Evolutionary conservation across 1,140 invertebrate genomes (phyloP).

Genomic region (Eueides isabella): DNA sequence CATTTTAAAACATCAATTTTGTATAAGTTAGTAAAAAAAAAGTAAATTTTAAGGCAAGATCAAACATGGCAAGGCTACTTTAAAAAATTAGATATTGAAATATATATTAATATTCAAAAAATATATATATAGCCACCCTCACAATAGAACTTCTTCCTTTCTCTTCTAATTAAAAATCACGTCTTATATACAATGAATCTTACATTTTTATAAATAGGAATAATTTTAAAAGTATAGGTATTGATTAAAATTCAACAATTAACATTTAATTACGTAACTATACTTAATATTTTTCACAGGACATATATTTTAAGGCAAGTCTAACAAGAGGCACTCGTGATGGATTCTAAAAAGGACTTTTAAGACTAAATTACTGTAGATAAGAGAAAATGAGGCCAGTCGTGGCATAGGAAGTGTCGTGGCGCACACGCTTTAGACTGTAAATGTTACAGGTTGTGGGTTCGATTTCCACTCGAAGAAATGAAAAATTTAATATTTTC

Average conservation of each 20-base stretch:
- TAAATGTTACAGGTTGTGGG: too few relatives aligned
- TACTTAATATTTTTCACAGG: constrained; percentile 18
- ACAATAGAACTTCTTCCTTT: not conserved
- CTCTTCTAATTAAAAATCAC: not conserved
- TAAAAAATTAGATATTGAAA: not conserved
- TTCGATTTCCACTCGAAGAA: too few relatives aligned
- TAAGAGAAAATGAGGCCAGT: too few relatives aligned
- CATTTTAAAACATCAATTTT: not conserved
- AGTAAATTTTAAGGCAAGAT: not conserved
- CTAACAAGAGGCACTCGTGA: constrained; percentile 50
- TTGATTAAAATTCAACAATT: constrained; percentile 1
- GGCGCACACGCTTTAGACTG: too few relatives aligned
- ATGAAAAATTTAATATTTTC: too few relatives aligned
- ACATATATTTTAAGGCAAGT: constrained; percentile 52
- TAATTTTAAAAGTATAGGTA: not conserved
- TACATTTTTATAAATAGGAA: constrained; percentile 2
- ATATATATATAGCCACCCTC: not conserved
- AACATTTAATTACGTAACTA: constrained; percentile 1
- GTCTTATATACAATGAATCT: not conserved
- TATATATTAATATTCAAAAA: constrained; percentile 1
- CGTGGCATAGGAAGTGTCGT: too few relatives aligned
- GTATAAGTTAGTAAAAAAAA: not conserved
- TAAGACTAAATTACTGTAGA: not conserved
- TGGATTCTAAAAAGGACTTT: constrained; percentile 9
- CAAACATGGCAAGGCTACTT: constrained; percentile 18